Evolutionary conservation across 2,113 vertebrate species (phyloP).

Genomic region (Heloderma charlesbogerti): DNA sequence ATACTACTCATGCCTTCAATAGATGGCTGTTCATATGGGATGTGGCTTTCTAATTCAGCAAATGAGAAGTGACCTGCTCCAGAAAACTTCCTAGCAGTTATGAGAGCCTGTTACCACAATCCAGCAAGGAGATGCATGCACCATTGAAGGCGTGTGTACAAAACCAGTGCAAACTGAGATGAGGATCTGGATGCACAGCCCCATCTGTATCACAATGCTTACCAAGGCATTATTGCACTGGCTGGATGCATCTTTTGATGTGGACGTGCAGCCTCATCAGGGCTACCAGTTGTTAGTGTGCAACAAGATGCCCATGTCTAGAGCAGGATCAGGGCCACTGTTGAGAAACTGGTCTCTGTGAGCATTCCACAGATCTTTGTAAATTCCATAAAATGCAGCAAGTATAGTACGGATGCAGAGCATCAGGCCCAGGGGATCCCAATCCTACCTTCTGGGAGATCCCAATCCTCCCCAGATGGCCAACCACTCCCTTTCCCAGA

Average conservation of each 20-base stretch:
- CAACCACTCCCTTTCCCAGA: no score
- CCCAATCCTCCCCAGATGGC: no score
- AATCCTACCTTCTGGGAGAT: no score
- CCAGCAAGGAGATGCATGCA: background rate
- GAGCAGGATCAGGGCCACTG: background rate
- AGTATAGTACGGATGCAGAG: background rate
- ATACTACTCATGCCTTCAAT: background rate
- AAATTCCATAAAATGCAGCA: background rate
- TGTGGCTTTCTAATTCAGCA: background rate
- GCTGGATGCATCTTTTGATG: background rate
- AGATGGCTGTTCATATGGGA: background rate
- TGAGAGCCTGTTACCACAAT: background rate
- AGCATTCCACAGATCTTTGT: background rate
- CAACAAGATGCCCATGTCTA: background rate
- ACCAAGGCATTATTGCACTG: background rate
- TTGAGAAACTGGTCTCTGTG: background rate
- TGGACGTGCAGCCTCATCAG: no score
- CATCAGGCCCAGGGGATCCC: no score
- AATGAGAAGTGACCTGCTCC: background rate
- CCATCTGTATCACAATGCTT: background rate
- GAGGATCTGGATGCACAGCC: background rate
- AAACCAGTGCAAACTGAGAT: background rate
- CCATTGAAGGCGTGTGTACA: background rate
- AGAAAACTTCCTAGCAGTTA: background rate
- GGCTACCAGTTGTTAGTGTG: background rate